phyloP scores from a whole-genome alignment of 2,888 invertebrate species.

The Miltochrista miniata region DNA sequence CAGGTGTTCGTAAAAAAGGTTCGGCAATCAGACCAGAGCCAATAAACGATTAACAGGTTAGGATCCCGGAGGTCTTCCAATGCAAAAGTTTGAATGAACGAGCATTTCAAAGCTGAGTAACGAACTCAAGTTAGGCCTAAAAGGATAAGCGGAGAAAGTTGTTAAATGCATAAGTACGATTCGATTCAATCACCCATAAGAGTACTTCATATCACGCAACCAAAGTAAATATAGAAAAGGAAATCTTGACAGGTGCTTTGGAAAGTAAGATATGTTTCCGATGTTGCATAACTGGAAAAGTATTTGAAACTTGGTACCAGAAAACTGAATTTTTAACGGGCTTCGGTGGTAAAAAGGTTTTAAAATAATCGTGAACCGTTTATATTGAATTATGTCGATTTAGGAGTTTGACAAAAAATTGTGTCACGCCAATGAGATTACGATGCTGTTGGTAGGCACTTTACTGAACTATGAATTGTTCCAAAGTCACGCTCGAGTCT shows the following conservation, averaged over 20 bases:
- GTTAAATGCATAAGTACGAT: neutral
- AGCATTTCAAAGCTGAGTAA: neutral
- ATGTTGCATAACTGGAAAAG: slow-evolving; percentile 28
- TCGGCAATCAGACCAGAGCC: no score
- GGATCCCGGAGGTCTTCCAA: no score
- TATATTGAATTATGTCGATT: slow-evolving; percentile 21
- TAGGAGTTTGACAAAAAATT: slow-evolving; percentile 33
- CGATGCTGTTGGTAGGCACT: slow-evolving; percentile 18
- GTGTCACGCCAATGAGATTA: slow-evolving; percentile 42
- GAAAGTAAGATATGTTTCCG: slow-evolving; percentile 25
- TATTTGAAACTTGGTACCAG: slow-evolving; percentile 12
- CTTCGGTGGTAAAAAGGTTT: slow-evolving; percentile 18
- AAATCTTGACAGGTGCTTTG: slow-evolving; percentile 22
- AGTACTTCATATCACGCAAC: neutral
- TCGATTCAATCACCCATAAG: neutral
- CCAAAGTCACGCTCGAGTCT: slow-evolving; percentile 34
- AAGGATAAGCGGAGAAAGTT: slow-evolving; percentile 4
- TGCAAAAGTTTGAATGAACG: no score
- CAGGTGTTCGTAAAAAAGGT: no score
- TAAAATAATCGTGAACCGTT: slow-evolving; percentile 41
- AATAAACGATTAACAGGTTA: no score
- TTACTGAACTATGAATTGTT: slow-evolving; percentile 36
- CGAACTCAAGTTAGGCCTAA: neutral
- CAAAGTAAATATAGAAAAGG: slow-evolving; percentile 10
- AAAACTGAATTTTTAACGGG: slow-evolving; percentile 35